These are phyloP conservation scores for Zygothrica quintamaculata DNA, from an alignment of 2,888 invertebrate species.

Conservation along the genomic window DNA sequence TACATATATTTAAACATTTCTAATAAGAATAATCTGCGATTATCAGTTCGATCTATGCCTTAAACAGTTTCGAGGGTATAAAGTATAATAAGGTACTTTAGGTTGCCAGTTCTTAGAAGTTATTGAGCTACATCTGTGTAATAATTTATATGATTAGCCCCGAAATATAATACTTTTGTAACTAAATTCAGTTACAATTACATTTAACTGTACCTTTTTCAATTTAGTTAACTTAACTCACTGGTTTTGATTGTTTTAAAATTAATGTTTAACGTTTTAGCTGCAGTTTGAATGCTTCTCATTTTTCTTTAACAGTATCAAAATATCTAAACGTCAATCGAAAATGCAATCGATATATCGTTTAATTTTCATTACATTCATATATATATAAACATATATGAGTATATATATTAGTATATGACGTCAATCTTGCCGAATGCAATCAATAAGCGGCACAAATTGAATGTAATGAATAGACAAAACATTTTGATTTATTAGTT, in stretches of 20 bases:
- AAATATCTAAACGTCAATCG: conserved; percentile 3
- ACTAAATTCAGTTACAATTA: conserved; percentile 7
- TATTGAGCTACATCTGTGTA: too few species aligned
- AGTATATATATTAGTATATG: conserved; percentile 5
- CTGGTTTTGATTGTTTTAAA: background rate
- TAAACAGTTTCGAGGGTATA: too few species aligned
- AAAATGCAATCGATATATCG: conserved; percentile 48
- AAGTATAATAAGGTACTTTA: too few species aligned
- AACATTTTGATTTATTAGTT: conserved; percentile 75
- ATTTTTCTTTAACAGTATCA: conserved; percentile 3
- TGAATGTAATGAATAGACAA: conserved; percentile 53
- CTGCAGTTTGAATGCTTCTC: background rate
- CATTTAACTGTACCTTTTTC: background rate
- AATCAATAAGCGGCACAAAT: conserved; percentile 26
- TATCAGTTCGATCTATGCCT: too few species aligned
- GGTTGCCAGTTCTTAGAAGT: conserved; percentile 2
- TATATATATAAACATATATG: background rate
- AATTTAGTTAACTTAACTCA: too few species aligned
- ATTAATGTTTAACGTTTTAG: background rate
- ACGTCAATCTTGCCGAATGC: conserved; percentile 30
- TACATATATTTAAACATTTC: too few species aligned
- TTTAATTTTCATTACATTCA: background rate
- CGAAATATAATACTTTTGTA: conserved; percentile 3
- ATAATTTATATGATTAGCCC: background rate
- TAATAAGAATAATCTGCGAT: too few species aligned